phyloP scores from a whole-genome alignment of 2,113 vertebrate species.

The Mesembrinibis cayennensis region DNA sequence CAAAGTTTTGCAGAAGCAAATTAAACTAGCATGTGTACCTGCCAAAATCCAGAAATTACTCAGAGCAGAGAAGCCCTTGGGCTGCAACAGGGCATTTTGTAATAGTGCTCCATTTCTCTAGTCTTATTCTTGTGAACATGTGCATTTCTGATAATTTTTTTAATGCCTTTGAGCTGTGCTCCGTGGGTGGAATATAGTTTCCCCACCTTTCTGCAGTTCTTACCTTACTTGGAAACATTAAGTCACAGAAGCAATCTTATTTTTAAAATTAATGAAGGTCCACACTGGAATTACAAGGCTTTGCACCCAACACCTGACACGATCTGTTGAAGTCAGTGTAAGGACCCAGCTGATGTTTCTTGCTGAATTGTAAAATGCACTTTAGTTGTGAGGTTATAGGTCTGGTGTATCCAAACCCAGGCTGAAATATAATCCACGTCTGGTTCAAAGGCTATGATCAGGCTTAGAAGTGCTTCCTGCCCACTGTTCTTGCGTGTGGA shows the following conservation, averaged over 20 bases:
- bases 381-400: background rate
- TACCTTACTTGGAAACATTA: constrained; percentile 17
- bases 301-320: background rate
- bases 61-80: background rate
- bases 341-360: constrained; percentile 3
- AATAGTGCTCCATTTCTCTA: background rate
- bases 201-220: background rate
- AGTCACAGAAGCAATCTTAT: constrained; percentile 11
- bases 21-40: background rate
- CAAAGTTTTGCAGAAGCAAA: constrained; percentile 5
- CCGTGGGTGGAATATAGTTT: background rate
- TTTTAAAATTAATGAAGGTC: background rate
- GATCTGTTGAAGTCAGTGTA: background rate
- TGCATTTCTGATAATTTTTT: background rate
- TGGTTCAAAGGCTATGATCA: background rate
- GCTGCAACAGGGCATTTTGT: background rate
- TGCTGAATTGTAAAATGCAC: background rate
- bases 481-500: background rate
- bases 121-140: background rate
- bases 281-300: background rate
- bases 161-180: constrained; percentile 7
- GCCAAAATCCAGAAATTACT: background rate
- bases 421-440: background rate
- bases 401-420: background rate
- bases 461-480: constrained; percentile 8